Evolutionary conservation across 2,888 invertebrate species (phyloP), one percentile per base, ranked within the genome.

Genomic region (Conchocele bisecta): DNA sequence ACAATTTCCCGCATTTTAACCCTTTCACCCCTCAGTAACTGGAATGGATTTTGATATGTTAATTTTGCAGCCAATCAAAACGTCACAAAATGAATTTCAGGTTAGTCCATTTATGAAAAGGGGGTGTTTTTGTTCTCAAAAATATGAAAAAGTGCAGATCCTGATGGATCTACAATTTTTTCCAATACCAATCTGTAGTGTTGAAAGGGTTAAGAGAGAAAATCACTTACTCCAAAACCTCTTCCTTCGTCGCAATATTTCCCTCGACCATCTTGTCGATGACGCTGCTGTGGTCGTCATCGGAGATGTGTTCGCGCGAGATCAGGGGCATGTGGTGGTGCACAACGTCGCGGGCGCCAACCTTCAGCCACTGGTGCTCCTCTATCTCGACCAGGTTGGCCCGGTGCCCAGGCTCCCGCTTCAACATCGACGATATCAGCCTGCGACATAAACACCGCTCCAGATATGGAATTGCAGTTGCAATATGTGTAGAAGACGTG

Each of bases 191-290:
- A n/a, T n/a, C n/a, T n/a, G n/a, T n/a, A n/a, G n/a, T n/a, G n/a
- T n/a, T n/a, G n/a, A n/a, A n/a, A n/a, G n/a, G n/a, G n/a, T n/a
- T n/a, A n/a, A n/a, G n/a, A n/a, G n/a, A n/a, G n/a, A n/a, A n/a
- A n/a, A n/a, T 15, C 15, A 77, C 79, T 73, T 91, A 96, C 95
- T 96, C 96, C 85, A 96, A 92, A 83, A 99, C 98, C 90, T 97
- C 95, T 89, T 99, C 98, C 92, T 97, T 97, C 60, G 95, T 94
- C 61, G 97, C 98, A 74, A 99, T 97, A 86, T 95, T 95, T 63
- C 99, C 99, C 89, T 96, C 96, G 26, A 97, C 96, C 96, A 99
- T 99, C 92, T 96, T 96, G 86, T 97, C 97, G 77, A 99, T 94
- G 82, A 99, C 97, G 73, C 95, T 94, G 79, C 95, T 93, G 89